phyloP scores from a whole-genome alignment of 2,113 vertebrate genomes.

The Labeo rohita region DNA sequence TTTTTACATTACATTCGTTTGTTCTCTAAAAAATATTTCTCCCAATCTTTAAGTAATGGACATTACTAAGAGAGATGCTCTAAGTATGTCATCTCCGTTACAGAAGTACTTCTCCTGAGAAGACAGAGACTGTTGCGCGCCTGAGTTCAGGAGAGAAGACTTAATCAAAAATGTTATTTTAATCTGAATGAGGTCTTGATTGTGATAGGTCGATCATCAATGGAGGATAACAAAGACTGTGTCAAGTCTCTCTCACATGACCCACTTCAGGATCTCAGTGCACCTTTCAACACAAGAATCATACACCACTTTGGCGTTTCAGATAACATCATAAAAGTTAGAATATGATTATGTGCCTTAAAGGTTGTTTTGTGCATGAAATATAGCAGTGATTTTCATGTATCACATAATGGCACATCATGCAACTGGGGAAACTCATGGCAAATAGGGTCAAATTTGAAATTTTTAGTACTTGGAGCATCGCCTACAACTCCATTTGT shows the following conservation, averaged over 20 bases:
- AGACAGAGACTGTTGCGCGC: background rate
- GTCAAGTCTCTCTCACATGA: background rate
- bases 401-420: background rate
- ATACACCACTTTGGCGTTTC: background rate
- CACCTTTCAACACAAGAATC: background rate
- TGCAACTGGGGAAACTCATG: background rate
- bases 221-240: background rate
- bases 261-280: background rate
- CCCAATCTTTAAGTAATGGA: background rate
- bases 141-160: constrained; percentile 19
- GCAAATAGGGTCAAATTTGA: background rate
- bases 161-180: background rate
- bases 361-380: no score
- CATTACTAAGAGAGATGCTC: constrained; percentile 22
- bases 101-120: constrained; percentile 26
- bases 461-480: background rate
- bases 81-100: background rate
- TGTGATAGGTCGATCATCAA: background rate
- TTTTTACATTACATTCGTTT: constrained; percentile 16
- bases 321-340: background rate
- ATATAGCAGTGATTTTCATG: background rate
- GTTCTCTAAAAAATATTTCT: background rate
- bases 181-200: background rate
- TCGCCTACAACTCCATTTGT: background rate
- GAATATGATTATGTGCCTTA: background rate